Evolutionary conservation across 2,888 invertebrate species (phyloP), one percentile per base, ranked within the genome.

Genomic region (Phorcus lineatus): DNA sequence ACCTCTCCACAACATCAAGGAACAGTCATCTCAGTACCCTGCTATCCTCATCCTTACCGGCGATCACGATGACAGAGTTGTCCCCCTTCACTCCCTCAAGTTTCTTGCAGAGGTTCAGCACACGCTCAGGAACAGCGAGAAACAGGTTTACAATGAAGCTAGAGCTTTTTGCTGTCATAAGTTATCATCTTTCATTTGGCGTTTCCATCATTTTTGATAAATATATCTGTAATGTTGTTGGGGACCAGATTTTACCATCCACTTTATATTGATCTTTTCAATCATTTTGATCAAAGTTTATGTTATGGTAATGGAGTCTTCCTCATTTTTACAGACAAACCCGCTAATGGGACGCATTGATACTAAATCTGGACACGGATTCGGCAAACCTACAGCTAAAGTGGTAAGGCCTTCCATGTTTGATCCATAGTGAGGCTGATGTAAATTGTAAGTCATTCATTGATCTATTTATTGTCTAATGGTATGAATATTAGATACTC

Each of bases 21-120:
- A 95, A 17, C 97, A 97, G 0, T 83, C 85, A 47, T 91, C 85
- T 13, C 96, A 98, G 93, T 99, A 98, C 95, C 99, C 99, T 7
- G 96, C 98, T 22, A 96, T 96, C 24, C 94, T 99, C 84, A 95
- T 99, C 82, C 80, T 98, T 87, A 99, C 99, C n/a, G 99, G 97
- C 24, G 99, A 99, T 94, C 99, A 99, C 94, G 99, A 99, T 94
- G 99, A 99, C 94, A 96, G 99, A 87, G 99, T 99, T 85, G 99
- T 99, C 86, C 99, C 99, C 76, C 95, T 98, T 86, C 99, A 99
- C 94, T 98, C 98, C 82, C 95, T 99, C 74, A 99, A 99, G 94
- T 97, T 96, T 94, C 96, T 97, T 82, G 98, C 99, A 1, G 95
- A 96, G 88, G 94, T 99, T 82, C 99, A 99, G 92, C 94, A 97